Percentiles rank a stretch among this genome's conserved stretches.
Evolutionary conservation across 1,140 invertebrate species (phyloP).

Genomic region (Pseudachorutes palmiensis): DNA sequence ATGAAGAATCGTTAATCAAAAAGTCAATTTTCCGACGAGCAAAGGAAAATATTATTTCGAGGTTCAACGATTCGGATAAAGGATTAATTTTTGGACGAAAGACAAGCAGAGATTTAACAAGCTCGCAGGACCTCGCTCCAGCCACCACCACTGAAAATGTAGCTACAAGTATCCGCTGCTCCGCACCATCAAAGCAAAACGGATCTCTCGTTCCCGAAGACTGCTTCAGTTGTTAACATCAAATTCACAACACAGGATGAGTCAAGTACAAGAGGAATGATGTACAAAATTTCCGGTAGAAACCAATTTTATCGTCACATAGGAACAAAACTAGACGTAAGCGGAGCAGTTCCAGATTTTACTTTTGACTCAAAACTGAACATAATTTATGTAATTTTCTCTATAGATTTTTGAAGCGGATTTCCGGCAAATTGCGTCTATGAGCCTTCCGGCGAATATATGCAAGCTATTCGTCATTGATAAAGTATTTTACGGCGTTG

Average conservation of each 20-base stretch:
- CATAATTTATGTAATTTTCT: conserved; percentile 3
- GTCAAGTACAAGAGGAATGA: conserved; percentile 17
- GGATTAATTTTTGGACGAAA: conserved; percentile 31
- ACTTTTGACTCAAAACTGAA: neutral
- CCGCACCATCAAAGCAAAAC: neutral
- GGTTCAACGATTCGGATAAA: conserved; percentile 32
- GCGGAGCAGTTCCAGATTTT: conserved; percentile 13
- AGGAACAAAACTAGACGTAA: conserved; percentile 35
- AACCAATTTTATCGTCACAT: conserved; percentile 32
- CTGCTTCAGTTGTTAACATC: no score
- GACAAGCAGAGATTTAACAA: conserved; percentile 16
- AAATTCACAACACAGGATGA: conserved; percentile 33
- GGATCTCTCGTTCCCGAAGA: no score
- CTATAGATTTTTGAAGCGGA: conserved; percentile 36
- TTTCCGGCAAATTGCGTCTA: conserved; percentile 33
- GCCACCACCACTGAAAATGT: neutral
- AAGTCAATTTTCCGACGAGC: conserved; percentile 38
- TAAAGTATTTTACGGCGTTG: conserved; percentile 30
- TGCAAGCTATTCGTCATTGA: conserved; percentile 28
- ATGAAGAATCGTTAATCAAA: conserved; percentile 26
- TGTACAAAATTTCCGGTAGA: conserved; percentile 25
- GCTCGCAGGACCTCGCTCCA: neutral
- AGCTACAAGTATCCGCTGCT: conserved; percentile 9
- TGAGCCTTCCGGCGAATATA: conserved; percentile 30
- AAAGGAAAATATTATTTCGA: conserved; percentile 36